phyloP scores from a whole-genome alignment of 2,888 invertebrate genomes.

The Eubasilissa splendida region DNA sequence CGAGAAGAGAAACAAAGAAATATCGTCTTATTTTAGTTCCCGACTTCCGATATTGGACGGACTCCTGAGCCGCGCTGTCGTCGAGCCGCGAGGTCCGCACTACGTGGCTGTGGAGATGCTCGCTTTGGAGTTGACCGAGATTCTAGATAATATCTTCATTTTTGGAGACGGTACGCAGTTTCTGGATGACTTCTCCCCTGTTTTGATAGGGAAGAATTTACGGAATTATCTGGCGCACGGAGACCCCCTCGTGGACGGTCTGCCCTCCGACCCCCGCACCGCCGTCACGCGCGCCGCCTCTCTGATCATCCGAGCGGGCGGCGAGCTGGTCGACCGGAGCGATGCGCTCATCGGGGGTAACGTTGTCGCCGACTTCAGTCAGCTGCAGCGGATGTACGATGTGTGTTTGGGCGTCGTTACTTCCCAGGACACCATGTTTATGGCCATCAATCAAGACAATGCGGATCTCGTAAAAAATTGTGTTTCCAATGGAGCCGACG shows the following conservation, averaged over 20 bases:
- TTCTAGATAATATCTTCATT: not conserved
- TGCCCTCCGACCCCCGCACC: not conserved
- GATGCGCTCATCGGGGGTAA: not conserved
- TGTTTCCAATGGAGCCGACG: not conserved
- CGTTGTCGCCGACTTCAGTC: not conserved
- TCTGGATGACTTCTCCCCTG: not conserved
- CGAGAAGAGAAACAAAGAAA: not conserved
- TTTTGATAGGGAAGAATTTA: not conserved
- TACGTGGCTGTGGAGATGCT: constrained; percentile 9
- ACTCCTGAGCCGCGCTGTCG: too few species aligned
- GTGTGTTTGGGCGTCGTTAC: not conserved
- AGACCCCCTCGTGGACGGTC: constrained; percentile 6
- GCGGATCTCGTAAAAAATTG: not conserved
- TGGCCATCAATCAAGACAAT: not conserved
- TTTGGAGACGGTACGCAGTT: constrained; percentile 1
- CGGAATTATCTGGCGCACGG: constrained; percentile 8
- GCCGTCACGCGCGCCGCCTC: not conserved
- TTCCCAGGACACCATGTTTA: not conserved
- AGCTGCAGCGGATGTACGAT: not conserved
- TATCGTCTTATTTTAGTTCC: not conserved
- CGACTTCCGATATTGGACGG: not conserved
- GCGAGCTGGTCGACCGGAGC: not conserved
- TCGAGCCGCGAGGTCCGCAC: not conserved
- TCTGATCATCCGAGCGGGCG: not conserved
- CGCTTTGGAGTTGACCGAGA: constrained; percentile 1